A percentile compares a stretch with the other conserved stretches of the same genome.
These are phyloP conservation scores for Chelon auratus DNA, from an alignment of 2,797 vertebrate genomes.

Conservation along the genomic window DNA sequence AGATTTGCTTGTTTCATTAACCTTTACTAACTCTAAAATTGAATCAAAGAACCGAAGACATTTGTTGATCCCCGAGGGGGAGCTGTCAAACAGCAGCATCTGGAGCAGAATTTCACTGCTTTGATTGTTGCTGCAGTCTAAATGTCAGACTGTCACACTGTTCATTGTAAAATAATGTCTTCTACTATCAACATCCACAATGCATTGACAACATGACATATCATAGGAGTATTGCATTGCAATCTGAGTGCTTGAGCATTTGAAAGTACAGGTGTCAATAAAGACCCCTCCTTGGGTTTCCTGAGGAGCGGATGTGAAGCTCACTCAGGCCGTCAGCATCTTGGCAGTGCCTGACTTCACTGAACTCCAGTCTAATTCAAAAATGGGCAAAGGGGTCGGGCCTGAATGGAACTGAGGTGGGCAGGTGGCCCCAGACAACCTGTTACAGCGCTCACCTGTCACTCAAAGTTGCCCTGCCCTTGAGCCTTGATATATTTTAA, in stretches of 20 bases:
- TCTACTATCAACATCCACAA: not conserved
- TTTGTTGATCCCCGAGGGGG: slow-evolving; percentile 50
- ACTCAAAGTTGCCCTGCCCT: too few relatives aligned
- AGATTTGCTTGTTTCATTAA: slow-evolving; percentile 40
- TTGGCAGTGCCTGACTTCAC: too few relatives aligned
- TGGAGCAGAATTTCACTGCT: slow-evolving; percentile 22
- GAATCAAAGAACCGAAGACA: slow-evolving; percentile 34
- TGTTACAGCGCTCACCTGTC: too few relatives aligned
- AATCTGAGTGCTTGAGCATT: not conserved
- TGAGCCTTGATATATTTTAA: too few relatives aligned
- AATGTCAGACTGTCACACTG: slow-evolving; percentile 36
- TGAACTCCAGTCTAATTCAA: too few relatives aligned
- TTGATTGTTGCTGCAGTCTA: slow-evolving; percentile 24
- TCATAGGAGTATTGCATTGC: not conserved
- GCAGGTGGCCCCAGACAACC: too few relatives aligned
- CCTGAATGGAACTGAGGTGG: too few relatives aligned
- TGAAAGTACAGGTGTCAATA: not conserved
- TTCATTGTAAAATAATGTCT: slow-evolving; percentile 1
- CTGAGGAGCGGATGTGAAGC: too few relatives aligned
- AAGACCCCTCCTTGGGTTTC: too few relatives aligned
- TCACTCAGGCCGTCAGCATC: too few relatives aligned
- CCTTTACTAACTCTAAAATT: slow-evolving; percentile 38
- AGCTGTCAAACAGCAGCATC: slow-evolving; percentile 15
- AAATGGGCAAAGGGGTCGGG: too few relatives aligned
- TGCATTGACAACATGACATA: not conserved